Conservation (phyloP, 2,113 vertebrate genomes). For the Ellobius talpinus region DNA sequence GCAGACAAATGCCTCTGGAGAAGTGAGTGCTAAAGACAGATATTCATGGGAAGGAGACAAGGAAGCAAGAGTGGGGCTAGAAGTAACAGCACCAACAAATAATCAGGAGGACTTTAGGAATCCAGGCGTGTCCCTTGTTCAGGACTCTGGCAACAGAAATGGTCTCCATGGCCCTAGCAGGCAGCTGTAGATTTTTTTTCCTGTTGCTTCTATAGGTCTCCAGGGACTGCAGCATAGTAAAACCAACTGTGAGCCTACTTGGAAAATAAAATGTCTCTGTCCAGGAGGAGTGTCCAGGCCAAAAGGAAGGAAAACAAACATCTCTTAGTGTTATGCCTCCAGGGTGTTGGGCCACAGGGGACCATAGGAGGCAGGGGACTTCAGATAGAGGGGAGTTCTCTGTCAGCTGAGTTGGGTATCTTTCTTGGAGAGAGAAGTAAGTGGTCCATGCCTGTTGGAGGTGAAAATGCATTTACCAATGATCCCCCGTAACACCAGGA, state of each 20-base stretch:
- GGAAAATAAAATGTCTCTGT: slow-evolving; percentile 35
- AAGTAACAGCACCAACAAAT: slow-evolving; percentile 34
- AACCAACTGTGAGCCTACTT: not conserved
- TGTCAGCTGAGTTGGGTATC: fast-evolving
- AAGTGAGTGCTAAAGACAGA: slow-evolving; percentile 81
- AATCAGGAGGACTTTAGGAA: slow-evolving; percentile 42
- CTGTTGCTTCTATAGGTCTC: not conserved
- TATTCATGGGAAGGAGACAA: not conserved
- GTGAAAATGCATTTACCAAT: not conserved
- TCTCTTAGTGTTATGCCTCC: not conserved
- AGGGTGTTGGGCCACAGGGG: not conserved
- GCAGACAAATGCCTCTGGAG: slow-evolving; percentile 85
- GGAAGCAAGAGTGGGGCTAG: not conserved
- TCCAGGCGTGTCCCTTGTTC: not conserved
- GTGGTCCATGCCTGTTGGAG: fast-evolving
- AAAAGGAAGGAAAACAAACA: not conserved
- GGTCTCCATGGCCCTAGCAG: not conserved
- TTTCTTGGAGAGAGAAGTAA: not conserved
- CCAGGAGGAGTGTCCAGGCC: not conserved
- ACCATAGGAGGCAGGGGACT: not conserved
- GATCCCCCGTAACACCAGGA: not conserved
- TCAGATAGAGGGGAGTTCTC: not conserved
- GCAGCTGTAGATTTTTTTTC: not conserved
- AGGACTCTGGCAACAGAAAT: not conserved
- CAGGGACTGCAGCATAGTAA: fast-evolving